Percentiles rank a stretch among this genome's conserved stretches.
phyloP scores from a whole-genome alignment of 2,888 invertebrate species.

The Hyles lineata region DNA sequence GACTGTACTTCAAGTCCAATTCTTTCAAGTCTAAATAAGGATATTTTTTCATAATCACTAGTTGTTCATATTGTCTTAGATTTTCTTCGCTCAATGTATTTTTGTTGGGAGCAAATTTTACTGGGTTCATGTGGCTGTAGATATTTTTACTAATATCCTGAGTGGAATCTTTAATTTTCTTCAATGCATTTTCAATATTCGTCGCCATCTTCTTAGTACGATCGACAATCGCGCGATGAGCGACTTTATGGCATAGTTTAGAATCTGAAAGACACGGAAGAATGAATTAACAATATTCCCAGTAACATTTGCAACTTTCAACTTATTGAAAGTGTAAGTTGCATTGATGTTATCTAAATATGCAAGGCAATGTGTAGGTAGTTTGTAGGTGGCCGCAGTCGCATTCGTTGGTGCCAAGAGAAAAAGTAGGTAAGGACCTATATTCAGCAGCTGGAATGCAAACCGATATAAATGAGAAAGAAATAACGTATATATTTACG shows the following conservation, averaged over 20 bases:
- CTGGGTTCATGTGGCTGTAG: constrained; percentile 45
- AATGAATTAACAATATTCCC: not conserved
- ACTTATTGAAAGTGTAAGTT: too few species aligned
- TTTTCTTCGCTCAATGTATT: constrained; percentile 61
- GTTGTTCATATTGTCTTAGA: constrained; percentile 68
- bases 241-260: constrained; percentile 42
- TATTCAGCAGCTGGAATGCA: too few species aligned
- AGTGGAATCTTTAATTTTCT: constrained; percentile 55
- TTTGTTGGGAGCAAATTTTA: constrained; percentile 42
- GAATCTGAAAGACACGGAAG: constrained; percentile 44
- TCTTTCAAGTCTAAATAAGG: constrained; percentile 75
- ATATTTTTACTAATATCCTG: constrained; percentile 51
- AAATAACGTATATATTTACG: too few species aligned
- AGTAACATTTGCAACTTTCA: too few species aligned
- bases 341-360: too few species aligned
- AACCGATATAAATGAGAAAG: too few species aligned
- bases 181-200: constrained; percentile 52
- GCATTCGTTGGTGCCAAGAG: too few species aligned
- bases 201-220: constrained; percentile 56
- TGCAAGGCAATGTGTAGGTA: too few species aligned
- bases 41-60: constrained; percentile 79
- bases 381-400: too few species aligned
- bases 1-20: constrained; percentile 64
- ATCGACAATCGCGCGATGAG: constrained; percentile 44
- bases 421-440: too few species aligned